These are phyloP conservation scores for Brotula barbata DNA, from an alignment of 2,797 vertebrate species.

Conservation along the genomic window DNA sequence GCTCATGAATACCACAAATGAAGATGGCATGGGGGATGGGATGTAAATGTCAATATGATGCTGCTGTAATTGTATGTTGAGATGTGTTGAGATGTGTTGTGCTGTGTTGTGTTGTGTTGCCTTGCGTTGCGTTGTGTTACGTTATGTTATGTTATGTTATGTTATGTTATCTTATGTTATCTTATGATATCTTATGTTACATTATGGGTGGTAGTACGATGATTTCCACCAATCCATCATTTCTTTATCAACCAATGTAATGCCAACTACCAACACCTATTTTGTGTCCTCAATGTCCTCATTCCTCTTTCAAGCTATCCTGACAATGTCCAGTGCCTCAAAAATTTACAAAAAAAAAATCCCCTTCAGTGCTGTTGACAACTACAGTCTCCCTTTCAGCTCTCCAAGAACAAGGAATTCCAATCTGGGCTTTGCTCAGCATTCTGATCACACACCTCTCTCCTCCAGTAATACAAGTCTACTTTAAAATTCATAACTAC, in stretches of 20 bases:
- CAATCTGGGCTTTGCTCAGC: conserved; percentile 78
- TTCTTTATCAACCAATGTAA: conserved; percentile 2
- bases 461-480: conserved; percentile 83
- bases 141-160: no score
- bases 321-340: conserved; percentile 11
- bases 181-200: no score
- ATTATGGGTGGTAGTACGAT: no score
- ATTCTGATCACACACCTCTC: conserved; percentile 82
- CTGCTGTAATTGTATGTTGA: conserved; percentile 14
- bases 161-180: no score
- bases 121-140: no score
- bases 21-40: conserved; percentile 34
- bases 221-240: not conserved
- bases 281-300: conserved; percentile 13
- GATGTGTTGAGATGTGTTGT: no score
- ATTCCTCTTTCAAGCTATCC: conserved; percentile 9
- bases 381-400: conserved; percentile 54
- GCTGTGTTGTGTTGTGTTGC: no score
- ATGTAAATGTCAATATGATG: conserved; percentile 42
- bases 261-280: not conserved
- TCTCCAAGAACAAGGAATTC: conserved; percentile 78
- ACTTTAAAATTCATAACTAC: conserved; percentile 90
- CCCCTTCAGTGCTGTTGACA: conserved; percentile 53
- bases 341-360: no score
- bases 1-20: conserved; percentile 74